These are phyloP conservation scores for Melieria omissa DNA, from an alignment of 2,888 invertebrate species.

Conservation along the genomic window DNA sequence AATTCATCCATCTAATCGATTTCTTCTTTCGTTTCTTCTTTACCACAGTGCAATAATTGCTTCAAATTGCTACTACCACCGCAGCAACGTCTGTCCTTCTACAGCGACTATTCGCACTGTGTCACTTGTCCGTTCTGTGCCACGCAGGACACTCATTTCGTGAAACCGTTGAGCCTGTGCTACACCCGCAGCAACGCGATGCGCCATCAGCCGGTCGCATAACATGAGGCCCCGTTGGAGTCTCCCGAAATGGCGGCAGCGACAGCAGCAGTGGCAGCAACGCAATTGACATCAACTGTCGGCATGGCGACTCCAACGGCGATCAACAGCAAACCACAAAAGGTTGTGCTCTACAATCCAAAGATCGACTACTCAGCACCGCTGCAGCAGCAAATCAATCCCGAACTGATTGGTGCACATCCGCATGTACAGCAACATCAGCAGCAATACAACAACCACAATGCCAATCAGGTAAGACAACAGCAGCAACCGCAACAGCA, in stretches of 20 bases:
- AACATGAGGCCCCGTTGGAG: constrained; percentile 83
- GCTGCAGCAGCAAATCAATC: constrained; percentile 62
- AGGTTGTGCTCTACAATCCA: constrained; percentile 57
- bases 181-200: constrained; percentile 80
- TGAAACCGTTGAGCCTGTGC: constrained; percentile 87
- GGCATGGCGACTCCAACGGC: constrained; percentile 48
- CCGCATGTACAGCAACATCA: constrained; percentile 60
- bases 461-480: constrained; percentile 41
- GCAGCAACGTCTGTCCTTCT: constrained; percentile 87
- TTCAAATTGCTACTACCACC: constrained; percentile 88
- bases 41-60: constrained; percentile 89
- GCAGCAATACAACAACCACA: constrained; percentile 38
- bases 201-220: constrained; percentile 85
- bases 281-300: constrained; percentile 43
- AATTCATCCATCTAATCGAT: not conserved
- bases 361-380: constrained; percentile 64
- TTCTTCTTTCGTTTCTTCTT: not conserved
- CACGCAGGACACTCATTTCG: constrained; percentile 92
- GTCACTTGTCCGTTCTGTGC: constrained; percentile 93
- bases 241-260: constrained; percentile 58
- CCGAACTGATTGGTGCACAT: constrained; percentile 61
- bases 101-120: constrained; percentile 94
- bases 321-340: constrained; percentile 48
- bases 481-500: constrained; percentile 26
- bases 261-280: constrained; percentile 51